Conservation (phyloP, 2,888 invertebrate species). For the Colostygia pectinataria region DNA sequence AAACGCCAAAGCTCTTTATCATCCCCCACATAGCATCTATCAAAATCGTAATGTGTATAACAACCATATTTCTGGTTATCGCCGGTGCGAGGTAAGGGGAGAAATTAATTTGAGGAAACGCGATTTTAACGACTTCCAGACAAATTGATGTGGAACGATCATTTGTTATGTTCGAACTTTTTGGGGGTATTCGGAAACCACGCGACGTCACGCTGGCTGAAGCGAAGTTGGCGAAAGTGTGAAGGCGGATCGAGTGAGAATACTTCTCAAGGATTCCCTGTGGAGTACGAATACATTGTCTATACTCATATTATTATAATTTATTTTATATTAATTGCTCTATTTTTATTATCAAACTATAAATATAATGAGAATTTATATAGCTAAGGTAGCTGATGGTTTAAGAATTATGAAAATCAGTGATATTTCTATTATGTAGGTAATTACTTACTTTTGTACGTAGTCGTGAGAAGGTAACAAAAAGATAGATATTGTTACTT, state of each 20-base stretch:
- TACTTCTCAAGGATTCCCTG: conserved; percentile 15
- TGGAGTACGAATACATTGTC: neutral
- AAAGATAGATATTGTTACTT: no score
- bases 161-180: conserved; percentile 66
- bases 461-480: no score
- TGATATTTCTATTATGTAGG: no score
- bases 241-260: neutral
- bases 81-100: conserved; percentile 48
- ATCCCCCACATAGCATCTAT: conserved; percentile 50
- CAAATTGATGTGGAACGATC: conserved; percentile 73
- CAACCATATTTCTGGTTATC: conserved; percentile 59
- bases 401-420: no score
- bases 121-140: conserved; percentile 72
- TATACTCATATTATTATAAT: neutral
- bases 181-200: conserved; percentile 47
- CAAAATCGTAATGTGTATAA: conserved; percentile 61
- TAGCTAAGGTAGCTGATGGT: no score
- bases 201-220: conserved; percentile 20
- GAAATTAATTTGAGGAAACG: conserved; percentile 76
- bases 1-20: conserved; percentile 36
- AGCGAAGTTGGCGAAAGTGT: conserved; percentile 8
- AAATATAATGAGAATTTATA: no score
- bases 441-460: no score
- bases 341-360: no score
- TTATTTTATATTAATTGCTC: no score